Base-by-base conservation (phyloP, 1,140 invertebrate genomes). In the Drosophila suzukii region DNA sequence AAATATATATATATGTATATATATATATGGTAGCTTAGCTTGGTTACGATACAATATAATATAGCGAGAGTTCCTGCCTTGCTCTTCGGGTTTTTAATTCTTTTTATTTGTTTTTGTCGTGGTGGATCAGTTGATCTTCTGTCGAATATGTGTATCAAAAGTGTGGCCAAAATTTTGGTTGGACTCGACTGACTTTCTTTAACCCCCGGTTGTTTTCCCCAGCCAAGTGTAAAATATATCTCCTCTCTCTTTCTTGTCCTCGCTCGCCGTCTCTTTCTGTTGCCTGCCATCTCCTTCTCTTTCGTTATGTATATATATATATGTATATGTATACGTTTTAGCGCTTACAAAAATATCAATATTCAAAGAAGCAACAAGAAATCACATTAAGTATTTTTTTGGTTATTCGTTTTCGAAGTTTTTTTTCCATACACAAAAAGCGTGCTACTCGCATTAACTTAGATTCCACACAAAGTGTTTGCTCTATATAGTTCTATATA, bases 311-410 rank as follows among this genome's bases (percentile, higher is more conserved):
- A 30, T 70, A 39, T 75, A 59, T 78, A 54, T 81, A 65, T 75
- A 50, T 76, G 36, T 51, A 15, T 75, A 53, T 67, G 58, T 56
- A 38, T 81, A 53, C 50, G 61, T 43, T 70, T 60, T 75, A 79
- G 75, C 80, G 70, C 75, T 80, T 83, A 84, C 81, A 83, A 83
- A 83, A 83, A 83, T 83, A 83, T 84, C 66, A 66, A 84, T 83
- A 83, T 83, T 83, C 66, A 83, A 84, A 84, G 81, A 85, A 86
- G 82, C 82, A 85, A 85, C 82, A 85, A 86, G 82, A 86, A 85
- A 85, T 85, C 82, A 85, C 82, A 85, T 78, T 81, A 78, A 78
- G 75, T 68, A 67, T 83, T 75, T 74, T 62, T 75, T 58, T 58
- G 4, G 6, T 65, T 71, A 55, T 50, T 39, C 7, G 10, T 34